phyloP scores from a whole-genome alignment of 2,113 vertebrate species.

The Rhadina sibilatrix region DNA sequence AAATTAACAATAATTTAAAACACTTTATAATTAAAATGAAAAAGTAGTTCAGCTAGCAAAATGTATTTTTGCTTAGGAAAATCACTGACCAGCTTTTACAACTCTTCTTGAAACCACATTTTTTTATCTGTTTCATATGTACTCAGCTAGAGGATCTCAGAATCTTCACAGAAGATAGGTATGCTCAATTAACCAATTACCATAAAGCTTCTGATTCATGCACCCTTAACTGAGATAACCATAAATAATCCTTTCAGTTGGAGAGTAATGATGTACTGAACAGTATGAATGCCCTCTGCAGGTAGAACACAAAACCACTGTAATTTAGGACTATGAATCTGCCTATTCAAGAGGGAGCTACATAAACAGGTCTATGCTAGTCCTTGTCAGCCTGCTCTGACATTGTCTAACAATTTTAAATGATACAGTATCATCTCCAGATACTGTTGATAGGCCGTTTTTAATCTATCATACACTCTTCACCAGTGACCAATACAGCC shows the following conservation, averaged over 20 bases:
- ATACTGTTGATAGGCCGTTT: neutral
- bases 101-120: neutral
- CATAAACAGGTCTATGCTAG: neutral
- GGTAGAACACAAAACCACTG: neutral
- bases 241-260: neutral
- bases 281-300: conserved; percentile 43
- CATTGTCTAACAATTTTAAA: neutral
- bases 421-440: neutral
- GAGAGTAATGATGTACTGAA: neutral
- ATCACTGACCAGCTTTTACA: neutral
- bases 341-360: neutral
- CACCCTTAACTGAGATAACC: neutral
- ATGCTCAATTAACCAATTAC: neutral
- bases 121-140: neutral
- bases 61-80: neutral
- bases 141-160: neutral
- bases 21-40: neutral
- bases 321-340: neutral
- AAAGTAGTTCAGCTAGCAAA: neutral
- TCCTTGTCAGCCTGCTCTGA: neutral
- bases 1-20: neutral
- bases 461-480: neutral
- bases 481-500: neutral
- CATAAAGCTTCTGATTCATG: neutral
- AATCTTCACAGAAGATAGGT: neutral